Base-by-base conservation (phyloP, 2,797 vertebrate genomes). In the Epinephelus malabaricus region DNA sequence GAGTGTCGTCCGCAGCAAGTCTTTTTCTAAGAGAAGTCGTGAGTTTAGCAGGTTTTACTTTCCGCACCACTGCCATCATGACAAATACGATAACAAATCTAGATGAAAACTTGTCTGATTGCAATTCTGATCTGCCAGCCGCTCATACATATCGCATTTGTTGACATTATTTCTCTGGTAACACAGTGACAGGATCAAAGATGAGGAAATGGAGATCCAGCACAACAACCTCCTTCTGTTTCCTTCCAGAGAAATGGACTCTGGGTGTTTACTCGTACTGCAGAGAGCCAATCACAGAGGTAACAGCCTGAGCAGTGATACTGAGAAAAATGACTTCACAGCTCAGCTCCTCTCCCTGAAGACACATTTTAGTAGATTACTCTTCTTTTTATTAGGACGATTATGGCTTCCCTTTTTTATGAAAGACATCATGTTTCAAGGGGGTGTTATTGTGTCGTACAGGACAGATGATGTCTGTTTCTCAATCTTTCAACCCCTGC, bases 321-420 rank as follows among this genome's bases (percentile, higher is more conserved):
- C 68, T 13, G 64, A 79, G 58, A 81, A 6, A 62, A 77, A 79
- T 9, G 4, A 54, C 64, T 77, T 82, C 69, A 76, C 73, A 66
- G 74, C 34, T 78, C 72, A 75, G 80, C 60, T 72, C 58, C 40
- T 53, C 14, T 49, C 69, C 43, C 64, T 59, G 43, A 45, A 68
- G 69, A 63, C n/a, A 17, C 73, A 53, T 70, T 72, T 50, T 13
- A 61, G 18, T 38, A 27, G 67, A 70, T 83, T 70, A n/a, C 78
- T 60, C 62, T 51, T 53, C 50, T 62, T 30, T 80, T 84, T 76
- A 80, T 78, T 73, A 56, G 76, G 53, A 34, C 72, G 54, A 30
- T 78, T 64, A 75, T 60, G 76, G 62, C 50, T 34, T 49, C 9
- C 43, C 45, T 73, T 51, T 4, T 34, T 76, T 65, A 77, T 53